A percentile compares a stretch with the other conserved stretches of the same genome.
Evolutionary conservation across 2,113 vertebrate genomes (phyloP).

Genomic region (Ginglymostoma cirratum): DNA sequence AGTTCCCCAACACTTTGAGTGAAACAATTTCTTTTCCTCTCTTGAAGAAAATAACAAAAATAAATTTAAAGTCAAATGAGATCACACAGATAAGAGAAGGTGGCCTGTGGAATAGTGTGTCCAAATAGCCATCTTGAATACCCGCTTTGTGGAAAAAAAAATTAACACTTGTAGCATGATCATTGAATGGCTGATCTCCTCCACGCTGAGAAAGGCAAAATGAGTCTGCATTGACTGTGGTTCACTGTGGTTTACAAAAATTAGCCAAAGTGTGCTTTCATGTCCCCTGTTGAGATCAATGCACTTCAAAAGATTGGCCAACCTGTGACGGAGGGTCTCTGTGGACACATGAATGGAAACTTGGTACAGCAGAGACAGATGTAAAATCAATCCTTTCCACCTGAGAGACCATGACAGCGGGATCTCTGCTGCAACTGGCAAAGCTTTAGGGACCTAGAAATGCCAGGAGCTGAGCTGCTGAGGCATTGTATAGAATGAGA

Average conservation of each 20-base stretch:
- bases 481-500: not conserved
- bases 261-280: not conserved
- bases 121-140: not conserved
- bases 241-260: not conserved
- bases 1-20: not conserved
- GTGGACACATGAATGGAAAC: not conserved
- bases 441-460: not conserved
- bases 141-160: not conserved
- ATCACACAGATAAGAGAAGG: not conserved
- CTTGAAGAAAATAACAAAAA: not conserved
- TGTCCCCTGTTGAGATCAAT: not conserved
- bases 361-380: not conserved
- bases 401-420: slow-evolving; percentile 8
- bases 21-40: not conserved
- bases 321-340: not conserved
- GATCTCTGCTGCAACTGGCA: not conserved
- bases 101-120: too few relatives aligned
- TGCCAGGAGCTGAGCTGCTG: not conserved
- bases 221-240: not conserved
- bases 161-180: not conserved
- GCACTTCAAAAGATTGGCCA: not conserved
- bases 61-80: not conserved
- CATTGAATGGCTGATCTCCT: not conserved
- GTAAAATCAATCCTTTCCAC: slow-evolving; percentile 22
- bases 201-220: not conserved